A percentile compares a stretch with the other conserved stretches of the same genome.
Evolutionary conservation across 2,797 vertebrate species (phyloP).

Genomic region (Neosilurus hyrtlii): DNA sequence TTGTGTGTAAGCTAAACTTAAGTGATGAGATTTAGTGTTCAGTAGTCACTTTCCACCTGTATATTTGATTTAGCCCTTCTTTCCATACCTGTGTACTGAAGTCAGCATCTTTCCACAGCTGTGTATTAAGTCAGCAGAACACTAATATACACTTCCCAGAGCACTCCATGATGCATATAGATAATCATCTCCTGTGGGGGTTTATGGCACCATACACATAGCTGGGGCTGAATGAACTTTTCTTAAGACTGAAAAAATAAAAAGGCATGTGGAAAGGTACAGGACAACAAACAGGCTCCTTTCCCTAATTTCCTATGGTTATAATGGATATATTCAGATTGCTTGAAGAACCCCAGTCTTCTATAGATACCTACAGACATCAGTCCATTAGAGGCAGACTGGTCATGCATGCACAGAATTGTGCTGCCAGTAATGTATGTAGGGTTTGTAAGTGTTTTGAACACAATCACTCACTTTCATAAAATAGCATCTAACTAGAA

Average conservation of each 20-base stretch:
- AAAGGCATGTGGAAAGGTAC: constrained; percentile 28
- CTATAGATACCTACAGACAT: constrained; percentile 48
- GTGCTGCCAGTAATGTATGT: neutral
- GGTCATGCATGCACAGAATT: constrained; percentile 9
- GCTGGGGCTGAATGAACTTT: constrained; percentile 36
- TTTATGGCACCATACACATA: constrained; percentile 21
- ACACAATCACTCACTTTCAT: neutral
- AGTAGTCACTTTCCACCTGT: constrained; percentile 36
- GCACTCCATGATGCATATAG: neutral
- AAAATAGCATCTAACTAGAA: neutral
- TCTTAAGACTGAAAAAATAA: constrained; percentile 17
- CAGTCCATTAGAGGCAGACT: constrained; percentile 63
- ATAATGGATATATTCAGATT: constrained; percentile 59
- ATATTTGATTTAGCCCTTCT: constrained; percentile 16
- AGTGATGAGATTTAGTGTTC: constrained; percentile 41
- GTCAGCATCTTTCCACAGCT: constrained; percentile 37
- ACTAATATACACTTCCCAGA: constrained; percentile 6
- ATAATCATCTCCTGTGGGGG: neutral
- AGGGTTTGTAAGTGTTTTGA: constrained; percentile 8
- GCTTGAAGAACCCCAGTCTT: constrained; percentile 53
- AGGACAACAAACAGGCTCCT: constrained; percentile 33
- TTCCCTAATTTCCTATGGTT: constrained; percentile 44
- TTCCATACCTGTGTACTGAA: constrained; percentile 13
- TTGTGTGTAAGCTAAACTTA: constrained; percentile 44
- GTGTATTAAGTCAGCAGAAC: constrained; percentile 18